phyloP scores from a whole-genome alignment of 2,113 vertebrate species.

The Rhipidura dahli region DNA sequence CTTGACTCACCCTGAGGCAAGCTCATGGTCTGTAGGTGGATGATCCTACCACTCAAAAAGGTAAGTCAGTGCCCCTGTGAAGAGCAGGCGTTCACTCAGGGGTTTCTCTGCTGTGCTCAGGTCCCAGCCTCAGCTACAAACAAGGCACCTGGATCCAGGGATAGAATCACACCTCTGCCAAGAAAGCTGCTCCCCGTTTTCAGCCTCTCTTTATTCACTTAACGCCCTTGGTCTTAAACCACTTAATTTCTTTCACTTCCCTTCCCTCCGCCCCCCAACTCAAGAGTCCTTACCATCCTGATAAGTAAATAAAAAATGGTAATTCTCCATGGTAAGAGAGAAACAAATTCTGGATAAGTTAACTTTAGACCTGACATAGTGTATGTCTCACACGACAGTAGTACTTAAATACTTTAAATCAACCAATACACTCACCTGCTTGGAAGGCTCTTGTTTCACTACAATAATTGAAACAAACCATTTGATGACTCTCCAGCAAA shows the following conservation, averaged over 20 bases:
- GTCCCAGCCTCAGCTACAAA: neutral
- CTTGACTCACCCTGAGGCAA: neutral
- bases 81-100: neutral
- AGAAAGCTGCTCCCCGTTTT: neutral
- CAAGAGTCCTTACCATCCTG: neutral
- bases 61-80: neutral
- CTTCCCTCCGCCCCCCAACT: neutral
- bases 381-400: neutral
- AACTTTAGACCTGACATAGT: neutral
- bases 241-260: neutral
- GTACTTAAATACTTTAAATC: neutral
- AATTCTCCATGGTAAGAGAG: neutral
- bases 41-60: neutral
- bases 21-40: neutral
- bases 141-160: neutral
- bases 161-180: neutral
- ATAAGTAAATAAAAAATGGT: neutral
- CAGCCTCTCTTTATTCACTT: neutral
- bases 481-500: neutral
- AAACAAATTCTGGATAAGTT: neutral
- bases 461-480: neutral
- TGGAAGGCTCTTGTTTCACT: neutral
- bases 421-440: rapidly evolving
- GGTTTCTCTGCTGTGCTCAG: neutral
- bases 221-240: neutral